Evolutionary conservation across 37 sponge, comb jelly and placozoan genomes (phyloP), one percentile per base, ranked within the genome.

Genomic region (Theonella swinhoei): DNA sequence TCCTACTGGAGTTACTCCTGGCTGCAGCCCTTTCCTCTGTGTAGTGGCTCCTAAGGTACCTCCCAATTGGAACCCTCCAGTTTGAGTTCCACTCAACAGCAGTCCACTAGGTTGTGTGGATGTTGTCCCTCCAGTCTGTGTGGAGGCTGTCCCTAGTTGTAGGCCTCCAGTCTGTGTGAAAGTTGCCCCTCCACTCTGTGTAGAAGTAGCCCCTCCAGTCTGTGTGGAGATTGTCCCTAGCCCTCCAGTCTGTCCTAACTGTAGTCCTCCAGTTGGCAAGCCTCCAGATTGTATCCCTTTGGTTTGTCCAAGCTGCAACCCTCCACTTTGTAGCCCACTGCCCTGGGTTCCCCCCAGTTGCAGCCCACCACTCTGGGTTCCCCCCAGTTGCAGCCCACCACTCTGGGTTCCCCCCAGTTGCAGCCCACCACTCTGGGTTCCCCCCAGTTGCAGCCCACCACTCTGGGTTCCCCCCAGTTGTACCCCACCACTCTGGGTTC

Each of bases 131-230:
- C 80, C 34, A 22, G 1, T 61, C 29, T 3, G 4, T 31, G 34
- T 2, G 59, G 25, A 34, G 66, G 11, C 67, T 80, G 80, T 17
- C 33, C 82, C 82, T 34, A 81, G 23, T 38, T 80, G 80, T 42
- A 80, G 68, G 20, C 79, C 79, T 65, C 40, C 79, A 14, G 38
- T 1, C 79, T 66, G 79, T 36, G 24, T 9, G 24, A 4, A 20
- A 24, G 9, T 4, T 35, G 25, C 47, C 8, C 4, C 30, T 34
- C 42, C 66, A 35, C 82, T 72, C 28, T 71, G 36, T 58, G 58
- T 60, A 1, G 71, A 39, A 1, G 72, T 72, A 72, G 36, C 72
- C 47, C 80, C 76, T 2, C n/a, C 40, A 3, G 54, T 11, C 74
- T 24, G 4, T 9, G 73, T 34, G 19, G 23, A 4, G 1, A 8